Evolutionary conservation across 2,797 vertebrate genomes (phyloP).

Genomic region (Enteromius thamalakanensis): DNA sequence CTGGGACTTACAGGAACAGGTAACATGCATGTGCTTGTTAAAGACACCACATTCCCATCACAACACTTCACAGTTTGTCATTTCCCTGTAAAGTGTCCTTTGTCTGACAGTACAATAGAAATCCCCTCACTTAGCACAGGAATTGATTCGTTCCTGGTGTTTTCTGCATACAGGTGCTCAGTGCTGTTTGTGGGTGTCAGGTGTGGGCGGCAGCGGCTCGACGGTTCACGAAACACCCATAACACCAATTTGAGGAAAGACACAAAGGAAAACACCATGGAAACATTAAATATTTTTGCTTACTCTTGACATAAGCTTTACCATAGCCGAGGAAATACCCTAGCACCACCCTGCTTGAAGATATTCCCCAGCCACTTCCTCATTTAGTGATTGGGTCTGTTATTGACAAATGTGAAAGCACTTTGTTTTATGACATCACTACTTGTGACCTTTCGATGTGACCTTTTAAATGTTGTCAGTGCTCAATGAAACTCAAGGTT

Average conservation of each 20-base stretch:
- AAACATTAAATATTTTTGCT: slow-evolving; percentile 5
- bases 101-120: slow-evolving; percentile 26
- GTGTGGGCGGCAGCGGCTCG: slow-evolving; percentile 16
- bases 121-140: not conserved
- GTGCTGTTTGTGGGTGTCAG: slow-evolving; percentile 2
- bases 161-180: slow-evolving; percentile 25
- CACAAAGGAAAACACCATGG: slow-evolving; percentile 35
- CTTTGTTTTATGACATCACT: slow-evolving; percentile 25
- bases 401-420: slow-evolving; percentile 18
- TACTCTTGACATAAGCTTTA: not conserved
- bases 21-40: slow-evolving; percentile 39
- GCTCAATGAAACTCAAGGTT: slow-evolving; percentile 8
- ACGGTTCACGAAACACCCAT: slow-evolving; percentile 19
- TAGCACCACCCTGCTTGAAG: not conserved
- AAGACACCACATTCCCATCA: slow-evolving; percentile 31
- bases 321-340: not conserved
- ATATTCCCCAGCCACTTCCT: slow-evolving; percentile 4
- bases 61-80: not conserved
- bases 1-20: slow-evolving; percentile 13
- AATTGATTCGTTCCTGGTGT: slow-evolving; percentile 3
- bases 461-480: slow-evolving; percentile 29
- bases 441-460: slow-evolving; percentile 13
- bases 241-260: slow-evolving; percentile 17
- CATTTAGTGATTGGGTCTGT: slow-evolving; percentile 6
- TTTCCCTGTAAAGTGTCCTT: slow-evolving; percentile 9